A percentile compares a stretch with the other conserved stretches of the same genome.
phyloP scores from a whole-genome alignment of 1,140 invertebrate genomes.

The roundworm (Caenorhabditis elegans) region WBcel235 BX284606.5:5802501-5803000 shows the following conservation, averaged over 20 bases:
- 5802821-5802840: background rate
- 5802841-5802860: conserved; percentile 14
- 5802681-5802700: background rate
- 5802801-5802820: background rate
- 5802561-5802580: background rate
- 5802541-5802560: background rate
- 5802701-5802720: background rate
- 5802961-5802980: background rate
- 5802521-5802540: no score
- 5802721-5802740: conserved; percentile 20
- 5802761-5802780: conserved; percentile 16
- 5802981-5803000: background rate
- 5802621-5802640: conserved; percentile 22
- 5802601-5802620: conserved; percentile 29
- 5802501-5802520: background rate
- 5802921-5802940: conserved; percentile 12
- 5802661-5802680: conserved; percentile 27
- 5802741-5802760: conserved; percentile 23
- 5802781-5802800: background rate
- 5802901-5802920: conserved; percentile 16
- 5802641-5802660: background rate
- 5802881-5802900: background rate
- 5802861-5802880: conserved; percentile 15
- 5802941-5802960: conserved; percentile 9
- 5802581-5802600: conserved; percentile 30